phyloP scores from a whole-genome alignment of 2,888 invertebrate genomes.

The Brenthis hecate region DNA sequence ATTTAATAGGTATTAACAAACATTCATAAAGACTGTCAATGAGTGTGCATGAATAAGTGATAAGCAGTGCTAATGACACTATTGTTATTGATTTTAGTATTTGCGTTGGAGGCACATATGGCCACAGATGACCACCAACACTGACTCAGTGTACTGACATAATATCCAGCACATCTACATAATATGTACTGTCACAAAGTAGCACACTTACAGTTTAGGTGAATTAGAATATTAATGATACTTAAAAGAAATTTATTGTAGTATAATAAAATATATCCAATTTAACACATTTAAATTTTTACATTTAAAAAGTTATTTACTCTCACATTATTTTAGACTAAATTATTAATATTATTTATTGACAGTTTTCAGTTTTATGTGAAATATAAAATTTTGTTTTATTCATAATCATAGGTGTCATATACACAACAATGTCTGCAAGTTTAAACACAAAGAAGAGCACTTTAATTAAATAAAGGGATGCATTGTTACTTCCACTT shows the following conservation, averaged over 20 bases:
- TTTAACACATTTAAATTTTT: too few relatives aligned
- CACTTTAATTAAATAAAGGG: conserved; percentile 5
- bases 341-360: too few relatives aligned
- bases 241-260: neutral
- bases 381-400: too few relatives aligned
- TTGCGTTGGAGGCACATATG: conserved; percentile 22
- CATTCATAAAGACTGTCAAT: neutral
- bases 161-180: neutral
- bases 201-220: conserved; percentile 10
- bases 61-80: conserved; percentile 35
- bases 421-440: neutral
- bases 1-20: neutral
- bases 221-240: neutral
- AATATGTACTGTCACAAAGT: neutral
- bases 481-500: conserved; percentile 1
- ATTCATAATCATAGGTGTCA: too few relatives aligned
- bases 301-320: too few relatives aligned
- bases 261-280: too few relatives aligned
- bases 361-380: too few relatives aligned
- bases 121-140: conserved; percentile 12
- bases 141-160: conserved; percentile 26
- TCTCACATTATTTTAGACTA: too few relatives aligned
- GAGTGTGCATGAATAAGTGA: conserved; percentile 22
- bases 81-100: conserved; percentile 26
- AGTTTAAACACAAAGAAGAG: neutral